Conservation (phyloP, 1,140 invertebrate genomes). For the Aphaenogaster ashmeadi region DNA sequence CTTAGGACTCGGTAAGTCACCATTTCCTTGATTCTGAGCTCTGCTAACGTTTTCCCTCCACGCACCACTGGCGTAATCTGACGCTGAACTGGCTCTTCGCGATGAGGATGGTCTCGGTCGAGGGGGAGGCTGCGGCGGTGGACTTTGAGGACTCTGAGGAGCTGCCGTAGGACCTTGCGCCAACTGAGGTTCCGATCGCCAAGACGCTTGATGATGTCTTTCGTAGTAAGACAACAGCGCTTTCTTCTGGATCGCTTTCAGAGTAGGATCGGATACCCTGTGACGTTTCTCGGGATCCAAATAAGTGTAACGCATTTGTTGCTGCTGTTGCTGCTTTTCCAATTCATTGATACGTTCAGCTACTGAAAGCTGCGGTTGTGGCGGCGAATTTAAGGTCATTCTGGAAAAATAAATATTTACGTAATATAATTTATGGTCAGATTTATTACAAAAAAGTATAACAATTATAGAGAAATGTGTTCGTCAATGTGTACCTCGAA, state of each 20-base stretch:
- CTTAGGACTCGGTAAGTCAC: constrained; percentile 82
- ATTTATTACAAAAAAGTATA: not conserved
- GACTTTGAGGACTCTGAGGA: constrained; percentile 85
- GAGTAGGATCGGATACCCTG: constrained; percentile 91
- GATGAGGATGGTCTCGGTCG: constrained; percentile 87
- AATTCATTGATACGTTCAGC: constrained; percentile 92
- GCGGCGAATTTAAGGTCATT: constrained; percentile 82
- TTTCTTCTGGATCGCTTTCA: constrained; percentile 96
- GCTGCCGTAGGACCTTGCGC: constrained; percentile 80
- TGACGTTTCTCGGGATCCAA: constrained; percentile 93
- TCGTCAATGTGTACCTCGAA: constrained; percentile 63
- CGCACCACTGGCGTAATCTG: constrained; percentile 89
- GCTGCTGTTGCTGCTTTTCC: constrained; percentile 87
- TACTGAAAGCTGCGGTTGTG: constrained; percentile 89
- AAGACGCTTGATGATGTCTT: constrained; percentile 90
- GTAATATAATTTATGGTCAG: not conserved
- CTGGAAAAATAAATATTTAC: constrained; percentile 72
- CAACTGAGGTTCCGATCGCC: constrained; percentile 90
- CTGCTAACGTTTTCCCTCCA: constrained; percentile 81
- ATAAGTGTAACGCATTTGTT: constrained; percentile 90
- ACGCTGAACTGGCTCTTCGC: constrained; percentile 90
- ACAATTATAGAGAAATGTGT: not conserved
- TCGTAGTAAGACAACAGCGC: constrained; percentile 95
- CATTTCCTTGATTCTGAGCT: constrained; percentile 65
- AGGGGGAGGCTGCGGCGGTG: constrained; percentile 88